Conservation (phyloP, 2,797 vertebrate species). For the Eulemur mongoz region DNA sequence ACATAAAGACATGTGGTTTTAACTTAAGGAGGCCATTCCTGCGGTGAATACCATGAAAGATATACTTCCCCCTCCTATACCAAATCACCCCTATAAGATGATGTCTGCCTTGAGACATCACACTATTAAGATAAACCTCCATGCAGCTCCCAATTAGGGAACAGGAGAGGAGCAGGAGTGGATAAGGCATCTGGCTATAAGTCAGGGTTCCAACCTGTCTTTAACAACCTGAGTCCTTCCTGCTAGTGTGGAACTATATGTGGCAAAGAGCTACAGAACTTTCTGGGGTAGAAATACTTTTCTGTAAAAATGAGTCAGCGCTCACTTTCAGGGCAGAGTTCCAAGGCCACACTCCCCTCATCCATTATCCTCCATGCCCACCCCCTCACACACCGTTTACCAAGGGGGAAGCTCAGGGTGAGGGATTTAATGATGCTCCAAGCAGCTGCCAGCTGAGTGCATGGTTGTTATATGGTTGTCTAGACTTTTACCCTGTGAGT, state of each 20-base stretch:
- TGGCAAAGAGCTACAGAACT: not conserved
- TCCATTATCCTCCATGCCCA: not conserved
- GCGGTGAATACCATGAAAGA: not conserved
- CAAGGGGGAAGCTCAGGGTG: not conserved
- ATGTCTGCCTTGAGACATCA: not conserved
- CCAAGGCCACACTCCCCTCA: not conserved
- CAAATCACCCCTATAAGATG: not conserved
- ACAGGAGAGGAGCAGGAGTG: not conserved
- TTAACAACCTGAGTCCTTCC: not conserved
- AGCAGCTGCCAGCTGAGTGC: slow-evolving; percentile 46
- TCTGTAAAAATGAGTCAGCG: not conserved
- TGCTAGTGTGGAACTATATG: not conserved
- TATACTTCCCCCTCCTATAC: not conserved
- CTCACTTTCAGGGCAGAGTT: slow-evolving; percentile 20
- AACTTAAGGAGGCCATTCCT: not conserved
- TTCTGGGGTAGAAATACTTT: not conserved
- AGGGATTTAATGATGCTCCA: not conserved
- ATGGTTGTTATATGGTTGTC: slow-evolving; percentile 46
- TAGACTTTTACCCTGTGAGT: slow-evolving; percentile 49
- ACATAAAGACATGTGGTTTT: not conserved
- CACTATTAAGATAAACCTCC: not conserved
- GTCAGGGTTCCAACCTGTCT: not conserved
- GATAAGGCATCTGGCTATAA: not conserved
- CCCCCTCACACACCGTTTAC: not conserved
- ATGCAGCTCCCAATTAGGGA: not conserved